phyloP scores from a whole-genome alignment of 2,113 vertebrate species.

The Neoarius graeffei region DNA sequence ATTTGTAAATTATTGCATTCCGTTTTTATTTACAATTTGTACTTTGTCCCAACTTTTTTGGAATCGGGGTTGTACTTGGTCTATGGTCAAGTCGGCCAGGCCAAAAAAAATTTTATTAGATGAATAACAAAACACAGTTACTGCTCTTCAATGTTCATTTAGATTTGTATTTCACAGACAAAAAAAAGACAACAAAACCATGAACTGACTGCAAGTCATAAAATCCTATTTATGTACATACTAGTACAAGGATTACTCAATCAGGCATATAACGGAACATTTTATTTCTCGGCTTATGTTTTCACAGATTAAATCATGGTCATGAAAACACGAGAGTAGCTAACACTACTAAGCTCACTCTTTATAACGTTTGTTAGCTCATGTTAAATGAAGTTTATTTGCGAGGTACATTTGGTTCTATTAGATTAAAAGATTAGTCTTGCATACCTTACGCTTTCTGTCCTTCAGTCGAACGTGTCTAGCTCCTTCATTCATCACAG shows the following conservation, averaged over 20 bases:
- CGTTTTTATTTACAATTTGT: too few relatives aligned
- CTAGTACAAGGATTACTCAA: neutral
- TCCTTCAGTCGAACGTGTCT: constrained; percentile 65
- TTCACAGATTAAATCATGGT: too few relatives aligned
- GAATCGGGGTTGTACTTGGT: too few relatives aligned
- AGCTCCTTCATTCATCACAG: constrained; percentile 71
- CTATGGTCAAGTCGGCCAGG: neutral
- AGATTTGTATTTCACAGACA: neutral
- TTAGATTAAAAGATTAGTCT: neutral
- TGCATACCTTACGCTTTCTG: constrained; percentile 63
- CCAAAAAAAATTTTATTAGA: neutral
- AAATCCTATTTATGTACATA: neutral
- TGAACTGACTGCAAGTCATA: neutral
- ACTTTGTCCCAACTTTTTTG: too few relatives aligned
- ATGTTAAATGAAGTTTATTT: neutral
- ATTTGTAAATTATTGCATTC: too few relatives aligned
- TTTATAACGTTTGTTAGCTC: too few relatives aligned
- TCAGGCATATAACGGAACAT: neutral
- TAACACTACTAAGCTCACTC: too few relatives aligned
- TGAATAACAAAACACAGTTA: neutral
- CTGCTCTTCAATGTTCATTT: neutral
- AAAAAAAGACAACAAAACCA: neutral
- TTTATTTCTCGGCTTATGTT: neutral
- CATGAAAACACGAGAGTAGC: too few relatives aligned
- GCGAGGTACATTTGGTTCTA: neutral